Percentiles rank a stretch among this genome's conserved stretches.
These are phyloP conservation scores for Lithobates pipiens DNA, from an alignment of 2,797 vertebrate species.

Conservation along the genomic window DNA sequence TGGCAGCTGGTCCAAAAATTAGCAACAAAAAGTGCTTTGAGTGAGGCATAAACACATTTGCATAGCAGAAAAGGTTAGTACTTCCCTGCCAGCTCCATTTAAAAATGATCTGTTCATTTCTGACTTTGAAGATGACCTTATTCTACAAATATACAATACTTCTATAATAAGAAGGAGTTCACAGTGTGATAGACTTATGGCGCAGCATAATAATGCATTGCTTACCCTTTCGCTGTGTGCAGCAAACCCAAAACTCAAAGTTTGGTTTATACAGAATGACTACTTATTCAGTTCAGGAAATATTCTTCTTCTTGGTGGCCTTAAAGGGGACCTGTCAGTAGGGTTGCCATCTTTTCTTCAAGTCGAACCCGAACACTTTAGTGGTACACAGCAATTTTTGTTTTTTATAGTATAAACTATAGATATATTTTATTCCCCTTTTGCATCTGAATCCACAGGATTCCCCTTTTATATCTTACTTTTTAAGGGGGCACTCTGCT, in stretches of 20 bases:
- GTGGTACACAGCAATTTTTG: no score
- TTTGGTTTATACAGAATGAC: neutral
- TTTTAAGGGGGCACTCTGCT: no score
- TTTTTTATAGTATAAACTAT: no score
- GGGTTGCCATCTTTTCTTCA: no score
- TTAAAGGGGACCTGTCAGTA: no score
- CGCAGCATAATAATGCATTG: conserved; percentile 11
- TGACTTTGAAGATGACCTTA: conserved; percentile 37
- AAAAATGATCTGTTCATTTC: neutral
- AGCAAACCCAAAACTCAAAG: neutral
- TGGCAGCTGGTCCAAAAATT: conserved; percentile 13
- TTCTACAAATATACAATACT: conserved; percentile 23
- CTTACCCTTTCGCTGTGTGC: conserved; percentile 15
- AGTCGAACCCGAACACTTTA: no score
- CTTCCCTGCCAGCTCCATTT: neutral
- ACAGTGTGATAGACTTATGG: conserved; percentile 11
- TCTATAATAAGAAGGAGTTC: conserved; percentile 30
- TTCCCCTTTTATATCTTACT: no score
- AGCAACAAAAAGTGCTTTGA: neutral
- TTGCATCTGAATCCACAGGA: no score
- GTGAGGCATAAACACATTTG: neutral
- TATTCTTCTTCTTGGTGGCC: no score
- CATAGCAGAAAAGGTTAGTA: neutral
- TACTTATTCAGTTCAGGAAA: no score
- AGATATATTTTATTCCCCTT: no score